Evolutionary conservation across 2,113 vertebrate species (phyloP), one percentile per base, ranked within the genome.

Genomic region (Vulpes lagopus): DNA sequence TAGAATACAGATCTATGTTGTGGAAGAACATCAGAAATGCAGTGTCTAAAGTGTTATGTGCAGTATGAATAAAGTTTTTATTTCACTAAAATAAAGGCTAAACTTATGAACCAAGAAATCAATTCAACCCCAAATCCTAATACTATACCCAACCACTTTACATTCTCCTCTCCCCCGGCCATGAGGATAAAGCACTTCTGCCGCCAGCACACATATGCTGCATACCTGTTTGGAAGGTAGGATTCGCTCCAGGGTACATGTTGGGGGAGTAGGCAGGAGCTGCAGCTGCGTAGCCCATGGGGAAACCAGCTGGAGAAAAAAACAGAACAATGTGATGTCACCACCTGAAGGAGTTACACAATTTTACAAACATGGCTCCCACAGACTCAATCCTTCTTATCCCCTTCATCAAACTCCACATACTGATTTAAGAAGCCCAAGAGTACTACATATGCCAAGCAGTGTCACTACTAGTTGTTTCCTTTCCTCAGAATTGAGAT

Each of bases 271-370:
- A 99, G 35, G 99, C 98, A 96, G 99, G 99, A 97, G 99, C 99
- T 97, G 99, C 99, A 11, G 99, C 98, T 87, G 99, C 99, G 59
- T 99, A 99, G 95, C 99, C 99, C 96, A 99, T 99, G 84, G 99
- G 99, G 97, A 99, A 99, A 95, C 99, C 99, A 98, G 99, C 99
- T 99, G 60, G 12, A 97, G 53, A 22, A 94, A 43, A 43, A 97
- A 94, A 98, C 30, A 96, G 38, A 83, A 96, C 17, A 97, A 0
- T 1, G 2, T 65, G 23, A 86, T 73, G 81, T 98, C 96, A 98
- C 22, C 93, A 91, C 32, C 16, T 16, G 78, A 49, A 64, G 3
- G 19, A 95, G 65, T 9, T 85, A n/a, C 53, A 22, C 16, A 55
- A 57, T 85, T 90, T 95, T 51, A 97, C 10, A 89, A 43, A 25